Evolutionary conservation across 1,140 invertebrate genomes (phyloP).

Genomic region (Philotrypesis tridentata): DNA sequence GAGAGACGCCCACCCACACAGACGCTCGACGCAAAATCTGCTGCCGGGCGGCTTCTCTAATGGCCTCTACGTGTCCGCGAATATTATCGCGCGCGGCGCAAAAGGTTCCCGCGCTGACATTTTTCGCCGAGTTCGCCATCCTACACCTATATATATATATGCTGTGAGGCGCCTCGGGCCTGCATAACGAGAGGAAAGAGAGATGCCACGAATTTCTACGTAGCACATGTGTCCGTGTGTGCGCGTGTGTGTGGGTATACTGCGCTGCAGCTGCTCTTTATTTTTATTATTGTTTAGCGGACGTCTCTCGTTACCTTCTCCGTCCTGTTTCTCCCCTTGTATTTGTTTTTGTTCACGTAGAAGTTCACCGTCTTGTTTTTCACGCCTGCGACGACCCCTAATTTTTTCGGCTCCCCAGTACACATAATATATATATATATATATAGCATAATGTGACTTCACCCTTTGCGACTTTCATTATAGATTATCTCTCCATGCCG

Average conservation of each 20-base stretch:
- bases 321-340: not conserved
- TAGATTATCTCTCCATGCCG: too few species aligned
- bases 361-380: not conserved
- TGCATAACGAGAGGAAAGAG: not conserved
- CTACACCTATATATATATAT: not conserved
- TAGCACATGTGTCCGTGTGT: not conserved
- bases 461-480: not conserved
- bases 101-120: not conserved
- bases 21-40: too few species aligned
- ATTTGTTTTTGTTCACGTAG: not conserved
- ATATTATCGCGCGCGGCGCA: constrained; percentile 43
- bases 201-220: constrained; percentile 11
- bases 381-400: not conserved
- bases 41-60: constrained; percentile 38
- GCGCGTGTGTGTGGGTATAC: not conserved
- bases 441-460: too few species aligned
- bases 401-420: not conserved
- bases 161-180: not conserved
- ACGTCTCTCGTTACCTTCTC: constrained; percentile 29
- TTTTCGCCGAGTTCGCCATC: constrained; percentile 27
- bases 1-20: too few species aligned
- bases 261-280: not conserved
- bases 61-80: constrained; percentile 59
- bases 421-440: too few species aligned
- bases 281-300: constrained; percentile 19